A percentile compares a stretch with the other conserved stretches of the same genome.
Conservation (phyloP, 2,888 invertebrate genomes). For the Steinernema carpocapsae region DNA sequence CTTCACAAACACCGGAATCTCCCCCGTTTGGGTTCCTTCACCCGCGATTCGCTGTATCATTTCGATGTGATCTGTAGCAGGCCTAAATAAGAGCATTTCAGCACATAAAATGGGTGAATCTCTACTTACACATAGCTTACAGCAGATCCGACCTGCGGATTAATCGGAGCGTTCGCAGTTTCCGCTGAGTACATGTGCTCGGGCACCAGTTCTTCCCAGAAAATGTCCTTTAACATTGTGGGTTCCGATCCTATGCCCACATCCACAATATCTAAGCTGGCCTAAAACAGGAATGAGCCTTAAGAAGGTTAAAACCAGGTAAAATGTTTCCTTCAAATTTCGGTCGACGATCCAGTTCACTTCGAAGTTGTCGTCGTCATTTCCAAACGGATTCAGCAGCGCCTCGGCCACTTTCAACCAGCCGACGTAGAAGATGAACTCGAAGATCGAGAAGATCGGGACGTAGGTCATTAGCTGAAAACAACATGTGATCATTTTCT, state of each 20-base stretch:
- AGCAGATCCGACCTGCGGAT: constrained; percentile 53
- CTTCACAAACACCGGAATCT: not conserved
- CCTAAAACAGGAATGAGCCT: too few relatives aligned
- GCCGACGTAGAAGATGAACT: constrained; percentile 23
- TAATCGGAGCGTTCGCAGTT: constrained; percentile 50
- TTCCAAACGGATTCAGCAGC: constrained; percentile 21
- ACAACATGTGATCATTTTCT: not conserved
- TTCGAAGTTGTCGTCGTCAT: constrained; percentile 31
- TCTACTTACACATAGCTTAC: not conserved
- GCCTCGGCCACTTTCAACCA: constrained; percentile 31
- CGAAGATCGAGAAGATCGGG: constrained; percentile 20
- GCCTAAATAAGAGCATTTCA: not conserved
- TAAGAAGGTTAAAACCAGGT: not conserved
- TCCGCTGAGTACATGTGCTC: constrained; percentile 50
- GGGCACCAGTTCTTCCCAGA: constrained; percentile 44
- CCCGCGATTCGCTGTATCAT: constrained; percentile 3
- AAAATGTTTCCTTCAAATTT: not conserved
- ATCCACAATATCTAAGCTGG: constrained; percentile 53
- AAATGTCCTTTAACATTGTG: constrained; percentile 49
- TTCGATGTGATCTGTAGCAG: constrained; percentile 4
- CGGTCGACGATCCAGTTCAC: constrained; percentile 30
- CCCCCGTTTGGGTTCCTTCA: not conserved
- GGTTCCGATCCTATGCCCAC: constrained; percentile 51
- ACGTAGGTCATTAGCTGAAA: constrained; percentile 34
- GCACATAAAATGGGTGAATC: not conserved